phyloP scores from a whole-genome alignment of 2,113 vertebrate species.

The Baryphthengus martii region DNA sequence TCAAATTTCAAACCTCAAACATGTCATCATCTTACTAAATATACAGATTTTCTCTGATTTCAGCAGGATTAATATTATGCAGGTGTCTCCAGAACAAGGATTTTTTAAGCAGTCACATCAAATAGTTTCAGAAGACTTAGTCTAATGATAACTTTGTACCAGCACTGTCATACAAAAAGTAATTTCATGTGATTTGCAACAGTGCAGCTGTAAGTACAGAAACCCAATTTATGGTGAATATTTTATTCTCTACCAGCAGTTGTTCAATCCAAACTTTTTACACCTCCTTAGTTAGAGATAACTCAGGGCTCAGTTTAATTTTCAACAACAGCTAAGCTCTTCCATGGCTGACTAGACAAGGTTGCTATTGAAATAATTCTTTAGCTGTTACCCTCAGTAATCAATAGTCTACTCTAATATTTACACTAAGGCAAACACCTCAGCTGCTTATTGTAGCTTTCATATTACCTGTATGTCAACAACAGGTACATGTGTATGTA shows the following conservation, averaged over 20 bases:
- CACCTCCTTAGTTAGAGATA: not conserved
- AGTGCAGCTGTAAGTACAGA: not conserved
- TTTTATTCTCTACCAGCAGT: not conserved
- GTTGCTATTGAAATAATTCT: not conserved
- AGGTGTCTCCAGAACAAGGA: not conserved
- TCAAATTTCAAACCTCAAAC: not conserved
- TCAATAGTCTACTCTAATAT: slow-evolving; percentile 16
- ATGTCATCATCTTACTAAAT: not conserved
- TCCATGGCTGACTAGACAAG: not conserved
- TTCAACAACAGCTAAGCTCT: not conserved
- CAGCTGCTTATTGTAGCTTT: not conserved
- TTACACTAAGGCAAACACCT: not conserved
- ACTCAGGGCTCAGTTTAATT: not conserved
- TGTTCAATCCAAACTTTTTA: not conserved
- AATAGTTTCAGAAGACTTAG: not conserved
- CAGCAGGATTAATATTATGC: not conserved
- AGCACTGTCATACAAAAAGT: not conserved
- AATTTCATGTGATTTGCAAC: not conserved
- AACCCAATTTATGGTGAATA: not conserved
- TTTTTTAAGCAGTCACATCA: not conserved
- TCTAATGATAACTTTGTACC: not conserved
- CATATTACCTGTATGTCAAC: not conserved
- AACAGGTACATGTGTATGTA: not conserved
- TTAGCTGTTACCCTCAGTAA: slow-evolving; percentile 15
- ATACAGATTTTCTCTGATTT: not conserved